These are phyloP conservation scores for Ectemnius continuus DNA, from an alignment of 2,888 invertebrate species.

Conservation along the genomic window DNA sequence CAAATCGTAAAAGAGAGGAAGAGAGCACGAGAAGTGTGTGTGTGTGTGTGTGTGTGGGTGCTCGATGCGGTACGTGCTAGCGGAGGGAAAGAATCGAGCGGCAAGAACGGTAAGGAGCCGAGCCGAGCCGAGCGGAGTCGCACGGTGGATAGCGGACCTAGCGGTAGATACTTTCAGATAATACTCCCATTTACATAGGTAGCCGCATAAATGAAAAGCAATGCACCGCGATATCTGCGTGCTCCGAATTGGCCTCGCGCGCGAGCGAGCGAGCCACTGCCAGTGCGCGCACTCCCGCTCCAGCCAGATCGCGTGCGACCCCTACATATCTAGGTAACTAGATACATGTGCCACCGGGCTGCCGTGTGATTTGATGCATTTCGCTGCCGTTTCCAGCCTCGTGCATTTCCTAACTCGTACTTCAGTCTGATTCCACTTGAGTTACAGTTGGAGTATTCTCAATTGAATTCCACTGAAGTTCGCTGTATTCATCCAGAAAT, in stretches of 20 bases:
- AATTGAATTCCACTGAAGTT: no score
- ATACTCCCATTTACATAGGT: conserved; percentile 70
- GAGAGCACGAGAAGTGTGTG: no score
- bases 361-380: conserved; percentile 8
- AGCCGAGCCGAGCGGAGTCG: conserved; percentile 62
- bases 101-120: conserved; percentile 52
- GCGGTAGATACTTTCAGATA: conserved; percentile 71
- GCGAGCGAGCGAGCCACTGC: conserved; percentile 22
- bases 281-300: conserved; percentile 7
- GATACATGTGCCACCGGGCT: conserved; percentile 17
- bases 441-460: no score
- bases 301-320: conserved; percentile 13
- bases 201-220: conserved; percentile 57
- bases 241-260: no score
- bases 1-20: no score
- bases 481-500: no score
- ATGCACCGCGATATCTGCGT: conserved; percentile 25
- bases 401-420: not conserved
- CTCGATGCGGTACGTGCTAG: no score
- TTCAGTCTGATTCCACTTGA: no score
- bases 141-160: conserved; percentile 71
- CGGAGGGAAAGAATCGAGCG: not conserved
- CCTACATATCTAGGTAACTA: conserved; percentile 36
- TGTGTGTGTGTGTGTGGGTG: no score
- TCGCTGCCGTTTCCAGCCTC: conserved; percentile 15